phyloP scores from a whole-genome alignment of 2,797 vertebrate species.

The Hyperoplus immaculatus region DNA sequence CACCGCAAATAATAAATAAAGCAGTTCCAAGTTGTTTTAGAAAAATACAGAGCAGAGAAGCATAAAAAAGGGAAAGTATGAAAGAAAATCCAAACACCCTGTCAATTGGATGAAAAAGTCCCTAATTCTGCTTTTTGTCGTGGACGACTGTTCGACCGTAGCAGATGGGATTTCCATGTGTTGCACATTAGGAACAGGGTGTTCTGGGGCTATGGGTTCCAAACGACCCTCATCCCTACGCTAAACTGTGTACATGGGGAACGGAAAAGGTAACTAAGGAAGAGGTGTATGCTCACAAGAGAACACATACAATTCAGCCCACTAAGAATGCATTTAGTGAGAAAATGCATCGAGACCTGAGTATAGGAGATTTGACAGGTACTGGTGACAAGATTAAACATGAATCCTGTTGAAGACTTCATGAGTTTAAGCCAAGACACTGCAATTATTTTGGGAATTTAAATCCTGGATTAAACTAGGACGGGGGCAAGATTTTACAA shows the following conservation, averaged over 20 bases:
- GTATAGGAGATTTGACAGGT: neutral
- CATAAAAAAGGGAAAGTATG: conserved; percentile 43
- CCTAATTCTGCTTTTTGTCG: conserved; percentile 37
- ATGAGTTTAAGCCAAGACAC: neutral
- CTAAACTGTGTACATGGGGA: conserved; percentile 27
- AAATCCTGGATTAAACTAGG: neutral
- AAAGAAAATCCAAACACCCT: conserved; percentile 41
- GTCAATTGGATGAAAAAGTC: conserved; percentile 47
- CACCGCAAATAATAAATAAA: conserved; percentile 12
- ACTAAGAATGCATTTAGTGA: neutral
- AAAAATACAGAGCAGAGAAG: conserved; percentile 21
- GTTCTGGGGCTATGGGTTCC: conserved; percentile 54
- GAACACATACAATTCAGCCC: neutral
- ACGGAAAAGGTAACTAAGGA: conserved; percentile 11
- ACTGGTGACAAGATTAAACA: neutral
- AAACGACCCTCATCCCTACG: conserved; percentile 44
- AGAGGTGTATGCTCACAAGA: conserved; percentile 17
- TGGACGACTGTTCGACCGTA: conserved; percentile 51
- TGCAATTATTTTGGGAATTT: neutral
- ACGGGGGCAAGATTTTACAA: neutral
- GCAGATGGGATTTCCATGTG: conserved; percentile 67
- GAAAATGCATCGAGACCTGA: conserved; percentile 4
- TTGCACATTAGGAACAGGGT: conserved; percentile 47
- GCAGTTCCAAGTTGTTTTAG: neutral
- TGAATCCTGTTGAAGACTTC: neutral